A percentile compares a stretch with the other conserved stretches of the same genome.
Evolutionary conservation across 2,888 invertebrate genomes (phyloP).

Genomic region (Andrena chrysosceles): DNA sequence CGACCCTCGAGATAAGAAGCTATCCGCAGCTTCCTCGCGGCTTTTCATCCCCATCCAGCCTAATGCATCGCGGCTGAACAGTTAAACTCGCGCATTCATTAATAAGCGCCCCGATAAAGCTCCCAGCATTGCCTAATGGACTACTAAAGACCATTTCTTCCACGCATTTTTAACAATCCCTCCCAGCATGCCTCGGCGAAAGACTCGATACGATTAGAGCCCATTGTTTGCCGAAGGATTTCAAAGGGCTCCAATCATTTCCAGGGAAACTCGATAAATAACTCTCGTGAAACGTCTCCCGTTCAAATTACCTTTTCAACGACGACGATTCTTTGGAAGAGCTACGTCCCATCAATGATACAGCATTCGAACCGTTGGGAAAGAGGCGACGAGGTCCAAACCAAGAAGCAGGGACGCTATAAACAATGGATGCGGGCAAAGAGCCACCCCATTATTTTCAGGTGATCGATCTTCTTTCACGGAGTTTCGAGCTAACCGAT

Average conservation of each 20-base stretch:
- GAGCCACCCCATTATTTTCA: slow-evolving; percentile 52
- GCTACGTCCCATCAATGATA: slow-evolving; percentile 17
- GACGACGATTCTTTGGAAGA: neutral
- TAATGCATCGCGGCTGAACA: neutral
- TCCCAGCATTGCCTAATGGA: neutral
- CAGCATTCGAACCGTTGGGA: slow-evolving; percentile 28
- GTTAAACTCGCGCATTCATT: slow-evolving; percentile 13
- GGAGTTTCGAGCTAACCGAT: slow-evolving; percentile 38
- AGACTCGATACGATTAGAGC: slow-evolving; percentile 30
- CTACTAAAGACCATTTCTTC: neutral
- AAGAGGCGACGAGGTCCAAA: slow-evolving; percentile 2
- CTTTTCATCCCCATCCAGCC: neutral
- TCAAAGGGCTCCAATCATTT: slow-evolving; percentile 41
- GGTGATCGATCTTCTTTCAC: slow-evolving; percentile 58
- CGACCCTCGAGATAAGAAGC: slow-evolving; percentile 20
- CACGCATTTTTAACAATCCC: neutral
- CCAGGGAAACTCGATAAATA: slow-evolving; percentile 29
- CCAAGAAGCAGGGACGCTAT: slow-evolving; percentile 8
- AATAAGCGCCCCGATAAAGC: neutral
- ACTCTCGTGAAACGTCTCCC: slow-evolving; percentile 20
- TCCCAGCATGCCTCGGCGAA: neutral
- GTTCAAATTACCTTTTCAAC: slow-evolving; percentile 8
- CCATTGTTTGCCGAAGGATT: slow-evolving; percentile 42
- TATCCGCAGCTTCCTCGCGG: slow-evolving; percentile 1
- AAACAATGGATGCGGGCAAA: slow-evolving; percentile 55